Evolutionary conservation across 2,113 vertebrate species (phyloP).

Genomic region (Variabilichromis moorii): DNA sequence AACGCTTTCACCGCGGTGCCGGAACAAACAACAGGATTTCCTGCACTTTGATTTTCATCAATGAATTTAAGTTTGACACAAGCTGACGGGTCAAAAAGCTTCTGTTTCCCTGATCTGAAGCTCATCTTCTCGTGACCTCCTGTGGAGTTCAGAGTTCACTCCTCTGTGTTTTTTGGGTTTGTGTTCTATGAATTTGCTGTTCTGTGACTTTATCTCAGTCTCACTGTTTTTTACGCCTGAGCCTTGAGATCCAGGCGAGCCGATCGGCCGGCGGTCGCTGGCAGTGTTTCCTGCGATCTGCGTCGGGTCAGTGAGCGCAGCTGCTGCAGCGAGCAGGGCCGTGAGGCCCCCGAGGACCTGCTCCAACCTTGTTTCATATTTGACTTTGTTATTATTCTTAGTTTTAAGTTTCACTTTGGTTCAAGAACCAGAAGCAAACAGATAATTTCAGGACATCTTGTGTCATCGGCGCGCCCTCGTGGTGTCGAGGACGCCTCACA

Average conservation of each 20-base stretch:
- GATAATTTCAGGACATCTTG: background rate
- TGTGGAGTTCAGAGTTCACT: background rate
- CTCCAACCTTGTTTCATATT: background rate
- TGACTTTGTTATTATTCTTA: background rate
- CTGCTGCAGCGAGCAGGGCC: background rate
- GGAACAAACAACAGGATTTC: background rate
- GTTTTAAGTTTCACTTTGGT: background rate
- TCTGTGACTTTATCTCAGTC: background rate
- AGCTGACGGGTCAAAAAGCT: accelerated
- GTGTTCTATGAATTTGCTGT: background rate
- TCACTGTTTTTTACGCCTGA: accelerated
- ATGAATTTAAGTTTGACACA: background rate
- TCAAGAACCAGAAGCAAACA: background rate
- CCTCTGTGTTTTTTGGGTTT: background rate
- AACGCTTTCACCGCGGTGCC: accelerated
- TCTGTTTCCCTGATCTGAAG: background rate
- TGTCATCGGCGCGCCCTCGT: accelerated
- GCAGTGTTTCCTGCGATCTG: accelerated
- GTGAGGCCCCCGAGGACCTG: background rate
- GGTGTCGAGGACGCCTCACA: background rate
- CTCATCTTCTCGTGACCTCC: background rate
- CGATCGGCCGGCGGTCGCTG: accelerated
- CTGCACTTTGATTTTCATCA: background rate
- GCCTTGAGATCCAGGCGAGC: background rate
- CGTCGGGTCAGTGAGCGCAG: background rate